Percentiles rank a stretch among this genome's conserved stretches.
These are phyloP conservation scores for Petromus typicus DNA, from an alignment of 2,113 vertebrate genomes.

Conservation along the genomic window DNA sequence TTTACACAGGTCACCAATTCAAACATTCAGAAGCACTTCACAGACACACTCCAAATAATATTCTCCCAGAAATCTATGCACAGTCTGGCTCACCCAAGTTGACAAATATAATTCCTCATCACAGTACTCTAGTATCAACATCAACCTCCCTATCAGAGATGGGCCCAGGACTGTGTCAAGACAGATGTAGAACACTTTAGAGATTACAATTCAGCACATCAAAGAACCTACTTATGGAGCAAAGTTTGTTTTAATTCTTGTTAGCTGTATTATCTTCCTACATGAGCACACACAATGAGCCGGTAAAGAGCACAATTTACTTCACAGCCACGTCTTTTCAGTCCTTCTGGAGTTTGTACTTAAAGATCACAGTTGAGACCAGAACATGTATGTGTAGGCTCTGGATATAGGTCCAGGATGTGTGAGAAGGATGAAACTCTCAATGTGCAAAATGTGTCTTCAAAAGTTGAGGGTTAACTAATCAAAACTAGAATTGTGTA, in stretches of 20 bases:
- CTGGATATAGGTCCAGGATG: background rate
- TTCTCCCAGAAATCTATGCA: background rate
- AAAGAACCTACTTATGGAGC: background rate
- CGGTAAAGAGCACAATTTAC: background rate
- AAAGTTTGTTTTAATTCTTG: background rate
- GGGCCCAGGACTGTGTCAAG: background rate
- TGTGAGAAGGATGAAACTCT: background rate
- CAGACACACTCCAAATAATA: background rate
- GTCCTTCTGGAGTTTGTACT: background rate
- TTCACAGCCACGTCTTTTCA: background rate
- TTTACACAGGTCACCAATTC: background rate
- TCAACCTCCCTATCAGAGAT: background rate
- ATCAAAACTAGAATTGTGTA: background rate
- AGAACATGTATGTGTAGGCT: background rate
- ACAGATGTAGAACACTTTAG: background rate
- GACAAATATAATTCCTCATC: background rate
- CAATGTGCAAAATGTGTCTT: background rate
- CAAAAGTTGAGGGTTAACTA: background rate
- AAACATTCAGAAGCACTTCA: background rate
- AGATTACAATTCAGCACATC: background rate
- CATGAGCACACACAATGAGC: background rate
- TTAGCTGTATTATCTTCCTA: background rate
- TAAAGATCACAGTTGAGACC: background rate
- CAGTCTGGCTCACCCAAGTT: background rate
- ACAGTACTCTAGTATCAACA: background rate